Evolutionary conservation across 2,797 vertebrate species (phyloP).

Genomic region (Delichon dasypus): DNA sequence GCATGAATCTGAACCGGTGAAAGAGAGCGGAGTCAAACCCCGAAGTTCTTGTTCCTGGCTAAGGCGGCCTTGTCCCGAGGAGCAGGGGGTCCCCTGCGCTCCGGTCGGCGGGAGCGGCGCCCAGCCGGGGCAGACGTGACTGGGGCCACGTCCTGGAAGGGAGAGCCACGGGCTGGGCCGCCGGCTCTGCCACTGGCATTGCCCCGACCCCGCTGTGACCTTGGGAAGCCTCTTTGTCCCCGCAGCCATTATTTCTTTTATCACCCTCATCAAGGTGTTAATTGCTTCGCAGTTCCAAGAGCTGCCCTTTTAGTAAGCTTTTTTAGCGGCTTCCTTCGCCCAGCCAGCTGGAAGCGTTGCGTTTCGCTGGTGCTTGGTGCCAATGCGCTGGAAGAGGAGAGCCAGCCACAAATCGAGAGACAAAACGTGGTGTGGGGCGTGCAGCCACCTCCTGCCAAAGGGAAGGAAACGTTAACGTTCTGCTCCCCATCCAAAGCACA

Average conservation of each 20-base stretch:
- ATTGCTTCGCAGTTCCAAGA: not conserved
- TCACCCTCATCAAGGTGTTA: not conserved
- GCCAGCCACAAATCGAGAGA: not conserved
- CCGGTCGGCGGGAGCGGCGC: rapidly evolving
- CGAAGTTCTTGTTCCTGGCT: not conserved
- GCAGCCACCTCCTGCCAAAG: not conserved
- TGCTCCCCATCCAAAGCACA: not conserved
- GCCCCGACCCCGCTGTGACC: rapidly evolving
- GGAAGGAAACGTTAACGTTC: not conserved
- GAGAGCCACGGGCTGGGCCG: not conserved
- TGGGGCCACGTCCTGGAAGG: rapidly evolving
- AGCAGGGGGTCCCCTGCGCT: rapidly evolving
- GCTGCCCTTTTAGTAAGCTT: not conserved
- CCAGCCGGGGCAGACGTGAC: not conserved
- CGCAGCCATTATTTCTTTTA: not conserved
- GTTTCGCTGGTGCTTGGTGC: not conserved
- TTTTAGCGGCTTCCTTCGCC: not conserved
- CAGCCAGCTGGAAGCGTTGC: not conserved
- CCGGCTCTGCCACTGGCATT: not conserved
- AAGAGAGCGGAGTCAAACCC: not conserved
- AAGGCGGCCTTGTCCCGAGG: rapidly evolving
- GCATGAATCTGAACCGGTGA: not conserved
- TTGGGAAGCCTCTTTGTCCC: not conserved
- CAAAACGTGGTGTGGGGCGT: not conserved
- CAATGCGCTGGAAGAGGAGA: not conserved